These are phyloP conservation scores for Steinernema carpocapsae DNA, from an alignment of 2,888 invertebrate species.

Conservation along the genomic window DNA sequence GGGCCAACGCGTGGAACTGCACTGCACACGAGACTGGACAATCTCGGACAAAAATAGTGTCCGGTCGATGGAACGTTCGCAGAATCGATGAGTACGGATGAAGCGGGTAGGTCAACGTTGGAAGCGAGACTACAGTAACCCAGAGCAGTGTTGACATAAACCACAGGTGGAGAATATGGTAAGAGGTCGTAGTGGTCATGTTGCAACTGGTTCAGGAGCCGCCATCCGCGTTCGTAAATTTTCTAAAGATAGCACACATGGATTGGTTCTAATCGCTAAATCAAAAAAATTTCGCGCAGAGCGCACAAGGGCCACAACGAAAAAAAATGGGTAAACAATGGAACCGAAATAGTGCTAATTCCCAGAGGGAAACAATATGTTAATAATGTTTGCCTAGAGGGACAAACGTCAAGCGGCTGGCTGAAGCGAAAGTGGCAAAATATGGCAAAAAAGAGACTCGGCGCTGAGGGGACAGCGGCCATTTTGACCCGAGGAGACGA, in stretches of 20 bases:
- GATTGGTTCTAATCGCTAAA: background rate
- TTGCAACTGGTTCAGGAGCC: conserved; percentile 9
- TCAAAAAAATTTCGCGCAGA: background rate
- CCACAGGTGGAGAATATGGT: background rate
- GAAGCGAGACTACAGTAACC: conserved; percentile 44
- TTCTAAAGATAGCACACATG: background rate
- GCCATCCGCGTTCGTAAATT: conserved; percentile 23
- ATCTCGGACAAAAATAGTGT: conserved; percentile 39
- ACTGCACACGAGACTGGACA: conserved; percentile 27
- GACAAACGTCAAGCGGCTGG: background rate
- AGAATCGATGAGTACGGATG: conserved; percentile 42
- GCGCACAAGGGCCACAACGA: background rate
- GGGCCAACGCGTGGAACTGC: conserved; percentile 13
- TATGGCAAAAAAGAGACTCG: background rate
- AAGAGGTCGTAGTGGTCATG: background rate
- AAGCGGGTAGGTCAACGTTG: conserved; percentile 14
- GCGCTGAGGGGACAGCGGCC: background rate
- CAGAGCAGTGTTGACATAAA: background rate
- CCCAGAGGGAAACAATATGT: conserved; percentile 23
- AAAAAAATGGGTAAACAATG: conserved; percentile 15
- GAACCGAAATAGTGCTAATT: conserved; percentile 6
- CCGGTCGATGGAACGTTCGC: conserved; percentile 27
- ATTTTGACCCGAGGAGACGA: too few relatives aligned
- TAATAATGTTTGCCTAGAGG: conserved; percentile 14
- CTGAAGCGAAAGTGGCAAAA: conserved; percentile 21